phyloP scores from a whole-genome alignment of 1,140 invertebrate species.

The Spodoptera frugiperda region DNA sequence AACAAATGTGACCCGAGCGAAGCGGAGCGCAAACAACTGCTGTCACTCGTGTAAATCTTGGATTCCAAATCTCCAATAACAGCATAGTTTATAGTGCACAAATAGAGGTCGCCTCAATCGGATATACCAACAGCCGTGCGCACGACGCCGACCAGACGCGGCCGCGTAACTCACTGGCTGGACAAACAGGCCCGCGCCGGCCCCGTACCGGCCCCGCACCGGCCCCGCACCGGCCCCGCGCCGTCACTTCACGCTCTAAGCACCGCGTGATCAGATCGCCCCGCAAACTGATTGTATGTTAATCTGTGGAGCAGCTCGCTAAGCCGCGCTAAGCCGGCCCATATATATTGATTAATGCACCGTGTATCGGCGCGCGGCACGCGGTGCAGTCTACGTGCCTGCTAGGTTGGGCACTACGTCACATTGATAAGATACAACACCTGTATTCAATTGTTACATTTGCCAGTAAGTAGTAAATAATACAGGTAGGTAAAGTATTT shows the following conservation, averaged over 20 bases:
- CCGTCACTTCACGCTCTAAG: too few species aligned
- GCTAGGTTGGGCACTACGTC: too few species aligned
- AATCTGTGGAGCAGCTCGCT: neutral
- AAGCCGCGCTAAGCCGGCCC: neutral
- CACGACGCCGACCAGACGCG: neutral
- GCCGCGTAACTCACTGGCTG: neutral
- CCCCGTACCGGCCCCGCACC: neutral
- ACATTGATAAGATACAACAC: too few species aligned
- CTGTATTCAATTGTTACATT: too few species aligned
- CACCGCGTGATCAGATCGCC: neutral
- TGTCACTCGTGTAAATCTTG: slow-evolving; percentile 19
- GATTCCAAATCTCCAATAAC: slow-evolving; percentile 16
- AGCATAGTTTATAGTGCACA: slow-evolving; percentile 12
- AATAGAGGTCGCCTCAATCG: slow-evolving; percentile 12
- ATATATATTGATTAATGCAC: neutral
- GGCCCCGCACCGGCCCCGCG: neutral
- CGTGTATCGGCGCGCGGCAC: neutral
- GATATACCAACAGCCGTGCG: slow-evolving; percentile 1
- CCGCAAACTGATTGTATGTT: neutral
- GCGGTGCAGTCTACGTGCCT: too few species aligned
- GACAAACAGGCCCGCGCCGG: neutral
- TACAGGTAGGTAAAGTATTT: too few species aligned
- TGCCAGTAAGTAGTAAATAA: too few species aligned
- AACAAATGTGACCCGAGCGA: neutral
- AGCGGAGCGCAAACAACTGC: neutral